Base-by-base conservation (phyloP, 2,113 vertebrate genomes). In the Chascanopsetta lugubris region DNA sequence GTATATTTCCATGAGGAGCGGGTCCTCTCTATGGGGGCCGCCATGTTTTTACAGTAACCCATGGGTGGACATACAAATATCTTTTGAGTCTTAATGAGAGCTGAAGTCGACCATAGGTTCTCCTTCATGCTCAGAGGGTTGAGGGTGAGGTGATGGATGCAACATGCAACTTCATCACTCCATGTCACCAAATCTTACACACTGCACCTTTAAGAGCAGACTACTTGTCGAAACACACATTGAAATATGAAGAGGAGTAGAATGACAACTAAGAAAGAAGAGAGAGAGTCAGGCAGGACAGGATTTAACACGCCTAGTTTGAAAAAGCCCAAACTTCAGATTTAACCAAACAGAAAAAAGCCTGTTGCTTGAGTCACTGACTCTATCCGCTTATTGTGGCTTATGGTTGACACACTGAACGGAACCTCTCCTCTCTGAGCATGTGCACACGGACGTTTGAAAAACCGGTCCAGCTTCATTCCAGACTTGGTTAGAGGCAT, bases 301-400 rank as follows among this genome's bases (percentile, higher is more conserved):
- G 72, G 69, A 82, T 49, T 74, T 22, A 61, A 54, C 54, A 47
- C 40, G 61, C 32, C 48, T 45, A 48, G 18, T 65, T 72, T 27
- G 0, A 34, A 61, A 61, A 66, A 43, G 65, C 45, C 58, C 8
- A 50, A 72, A 77, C 56, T 78, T 63, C 15, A 43, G 50, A 72
- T 61, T 75, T 50, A 64, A 46, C 75, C 64, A 61, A 77, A 66
- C 56, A 72, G 54, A 72, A 65, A 64, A 83, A 66, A 65, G 46
- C 54, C 36, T 38, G 18, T 80, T 85, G 73, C 63, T 47, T 17
- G 43, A 66, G 29, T 58, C 61, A 78, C 61, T 77, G 70, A 62
- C 29, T 79, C 76, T 53, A 72, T 69, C 67, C 46, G 30, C 67
- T 78, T 69, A 70, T 58, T 69, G 45, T 55, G 61, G 53, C 61